phyloP scores from a whole-genome alignment of 2,888 invertebrate genomes.

The Deilephila porcellus region DNA sequence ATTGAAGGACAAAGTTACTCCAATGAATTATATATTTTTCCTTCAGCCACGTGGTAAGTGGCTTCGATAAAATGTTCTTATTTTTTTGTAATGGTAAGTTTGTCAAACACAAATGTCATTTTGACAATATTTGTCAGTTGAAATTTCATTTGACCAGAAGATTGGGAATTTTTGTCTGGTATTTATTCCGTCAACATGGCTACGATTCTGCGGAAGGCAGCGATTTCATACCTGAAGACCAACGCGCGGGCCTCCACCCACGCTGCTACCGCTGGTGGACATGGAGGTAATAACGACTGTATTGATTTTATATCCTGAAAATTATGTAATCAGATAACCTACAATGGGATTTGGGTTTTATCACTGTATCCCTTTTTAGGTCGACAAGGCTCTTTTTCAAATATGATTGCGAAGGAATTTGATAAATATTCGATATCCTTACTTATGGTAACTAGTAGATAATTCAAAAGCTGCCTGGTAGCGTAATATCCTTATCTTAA shows the following conservation, averaged over 20 bases:
- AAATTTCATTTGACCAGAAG: conserved; percentile 18
- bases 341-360: conserved; percentile 33
- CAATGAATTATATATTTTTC: too few relatives aligned
- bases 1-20: too few relatives aligned
- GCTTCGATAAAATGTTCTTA: neutral
- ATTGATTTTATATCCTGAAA: conserved; percentile 43
- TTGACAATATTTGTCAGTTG: neutral
- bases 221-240: conserved; percentile 75
- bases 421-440: too few relatives aligned
- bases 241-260: conserved; percentile 72
- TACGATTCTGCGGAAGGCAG: conserved; percentile 73
- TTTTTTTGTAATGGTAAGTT: conserved; percentile 4
- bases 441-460: too few relatives aligned
- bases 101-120: neutral
- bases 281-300: conserved; percentile 65
- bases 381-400: neutral
- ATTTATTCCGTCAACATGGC: conserved; percentile 68
- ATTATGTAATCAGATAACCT: conserved; percentile 82
- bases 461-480: too few relatives aligned
- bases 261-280: conserved; percentile 76
- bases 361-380: conserved; percentile 6
- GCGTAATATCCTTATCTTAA: too few relatives aligned
- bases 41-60: too few relatives aligned
- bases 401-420: neutral
- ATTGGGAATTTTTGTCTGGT: conserved; percentile 18